Conservation (phyloP, 2,888 invertebrate species). For the Agapetus fuscipes region DNA sequence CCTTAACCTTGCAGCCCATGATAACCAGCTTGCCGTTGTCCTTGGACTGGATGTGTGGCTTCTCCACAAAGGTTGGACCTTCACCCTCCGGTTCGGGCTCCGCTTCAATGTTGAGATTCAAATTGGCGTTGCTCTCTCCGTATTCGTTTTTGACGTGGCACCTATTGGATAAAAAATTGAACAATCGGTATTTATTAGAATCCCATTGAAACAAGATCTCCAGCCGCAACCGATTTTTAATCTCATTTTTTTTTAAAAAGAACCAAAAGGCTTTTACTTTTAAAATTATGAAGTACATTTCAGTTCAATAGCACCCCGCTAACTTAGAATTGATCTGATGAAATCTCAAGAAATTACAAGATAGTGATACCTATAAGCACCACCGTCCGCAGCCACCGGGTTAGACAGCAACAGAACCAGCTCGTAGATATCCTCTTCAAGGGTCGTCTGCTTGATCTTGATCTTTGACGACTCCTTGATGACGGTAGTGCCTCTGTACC, state of each 20-base stretch:
- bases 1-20: conserved; percentile 79
- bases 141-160: conserved; percentile 93
- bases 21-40: conserved; percentile 74
- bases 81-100: conserved; percentile 89
- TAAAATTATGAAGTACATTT: too few species aligned
- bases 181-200: not conserved
- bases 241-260: conserved; percentile 1
- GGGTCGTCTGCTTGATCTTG: conserved; percentile 63
- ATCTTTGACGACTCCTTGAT: conserved; percentile 80
- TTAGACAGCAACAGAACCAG: conserved; percentile 56
- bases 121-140: conserved; percentile 94
- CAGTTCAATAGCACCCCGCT: too few species aligned
- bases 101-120: conserved; percentile 95
- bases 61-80: conserved; percentile 89
- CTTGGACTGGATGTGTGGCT: conserved; percentile 79
- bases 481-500: conserved; percentile 85
- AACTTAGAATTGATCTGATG: too few species aligned
- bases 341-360: too few species aligned
- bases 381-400: conserved; percentile 46
- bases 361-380: conserved; percentile 31
- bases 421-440: conserved; percentile 81
- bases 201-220: too few species aligned
- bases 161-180: conserved; percentile 50
- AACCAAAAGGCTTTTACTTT: too few species aligned
- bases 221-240: conserved; percentile 2